These are phyloP conservation scores for Nephotettix cincticeps DNA, from an alignment of 1,140 invertebrate genomes.

Conservation along the genomic window DNA sequence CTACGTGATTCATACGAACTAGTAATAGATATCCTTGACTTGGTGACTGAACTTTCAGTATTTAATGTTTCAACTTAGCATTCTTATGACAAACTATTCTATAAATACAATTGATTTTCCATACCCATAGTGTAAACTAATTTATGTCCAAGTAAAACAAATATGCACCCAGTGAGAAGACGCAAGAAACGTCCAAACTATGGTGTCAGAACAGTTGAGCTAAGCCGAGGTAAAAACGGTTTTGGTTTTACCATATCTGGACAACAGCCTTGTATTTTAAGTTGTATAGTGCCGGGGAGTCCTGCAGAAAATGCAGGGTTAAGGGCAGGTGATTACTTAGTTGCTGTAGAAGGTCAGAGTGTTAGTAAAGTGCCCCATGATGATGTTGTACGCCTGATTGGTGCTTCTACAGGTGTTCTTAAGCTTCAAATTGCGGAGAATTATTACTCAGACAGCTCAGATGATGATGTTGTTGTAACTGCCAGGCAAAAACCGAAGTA, in stretches of 20 bases:
- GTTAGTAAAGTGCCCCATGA: conserved; percentile 89
- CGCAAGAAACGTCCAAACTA: conserved; percentile 78
- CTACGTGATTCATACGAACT: no score
- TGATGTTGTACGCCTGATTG: conserved; percentile 88
- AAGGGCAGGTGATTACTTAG: conserved; percentile 85
- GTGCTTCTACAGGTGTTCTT: conserved; percentile 74
- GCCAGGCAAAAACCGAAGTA: conserved; percentile 62
- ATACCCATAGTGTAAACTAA: no score
- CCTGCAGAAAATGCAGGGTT: conserved; percentile 84
- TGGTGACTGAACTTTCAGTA: no score
- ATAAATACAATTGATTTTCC: no score
- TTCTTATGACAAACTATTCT: no score
- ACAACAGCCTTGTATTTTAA: conserved; percentile 86
- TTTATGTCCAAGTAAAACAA: no score
- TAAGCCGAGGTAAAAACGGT: conserved; percentile 78
- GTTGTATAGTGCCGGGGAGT: conserved; percentile 81
- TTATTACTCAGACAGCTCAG: conserved; percentile 83
- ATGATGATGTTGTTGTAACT: conserved; percentile 63
- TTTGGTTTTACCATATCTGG: conserved; percentile 94
- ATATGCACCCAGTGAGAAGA: conserved; percentile 68
- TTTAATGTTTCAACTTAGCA: no score
- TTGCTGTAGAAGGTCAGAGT: conserved; percentile 87
- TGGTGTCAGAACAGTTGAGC: conserved; percentile 81
- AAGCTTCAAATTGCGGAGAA: conserved; percentile 85
- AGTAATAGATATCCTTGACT: no score